These are phyloP conservation scores for Ophion ventricosus DNA, from an alignment of 2,888 invertebrate species.

Conservation along the genomic window DNA sequence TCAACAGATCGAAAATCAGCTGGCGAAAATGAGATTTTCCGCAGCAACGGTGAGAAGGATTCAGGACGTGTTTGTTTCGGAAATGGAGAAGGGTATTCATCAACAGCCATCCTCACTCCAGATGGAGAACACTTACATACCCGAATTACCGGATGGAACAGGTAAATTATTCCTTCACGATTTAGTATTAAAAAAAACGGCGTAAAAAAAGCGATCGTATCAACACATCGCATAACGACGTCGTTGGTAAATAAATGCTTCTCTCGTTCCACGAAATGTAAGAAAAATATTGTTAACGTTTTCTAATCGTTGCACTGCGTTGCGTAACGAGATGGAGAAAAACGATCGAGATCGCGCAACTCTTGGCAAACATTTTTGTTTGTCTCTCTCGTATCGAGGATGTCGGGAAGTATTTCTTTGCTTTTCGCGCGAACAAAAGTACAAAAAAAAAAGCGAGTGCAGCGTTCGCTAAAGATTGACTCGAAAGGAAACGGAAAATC, in stretches of 20 bases:
- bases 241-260: neutral
- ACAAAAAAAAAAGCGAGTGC: constrained; percentile 27
- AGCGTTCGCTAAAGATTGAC: constrained; percentile 28
- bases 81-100: constrained; percentile 87
- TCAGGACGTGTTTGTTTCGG: constrained; percentile 86
- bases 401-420: neutral
- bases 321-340: constrained; percentile 17
- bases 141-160: constrained; percentile 89
- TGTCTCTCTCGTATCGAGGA: constrained; percentile 25
- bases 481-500: constrained; percentile 2
- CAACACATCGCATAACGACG: neutral
- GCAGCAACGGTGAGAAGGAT: constrained; percentile 84
- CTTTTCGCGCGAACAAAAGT: constrained; percentile 1
- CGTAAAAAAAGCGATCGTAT: neutral
- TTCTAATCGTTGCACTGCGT: neutral
- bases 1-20: constrained; percentile 76
- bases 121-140: constrained; percentile 92
- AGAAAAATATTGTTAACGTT: neutral
- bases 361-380: constrained; percentile 28
- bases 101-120: constrained; percentile 88
- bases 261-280: neutral
- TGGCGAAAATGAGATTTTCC: constrained; percentile 80
- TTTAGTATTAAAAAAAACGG: neutral
- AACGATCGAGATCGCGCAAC: constrained; percentile 18
- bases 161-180: constrained; percentile 81